A percentile compares a stretch with the other conserved stretches of the same genome.
Conservation (phyloP, 2,888 invertebrate genomes). For the Xestia ashworthii region DNA sequence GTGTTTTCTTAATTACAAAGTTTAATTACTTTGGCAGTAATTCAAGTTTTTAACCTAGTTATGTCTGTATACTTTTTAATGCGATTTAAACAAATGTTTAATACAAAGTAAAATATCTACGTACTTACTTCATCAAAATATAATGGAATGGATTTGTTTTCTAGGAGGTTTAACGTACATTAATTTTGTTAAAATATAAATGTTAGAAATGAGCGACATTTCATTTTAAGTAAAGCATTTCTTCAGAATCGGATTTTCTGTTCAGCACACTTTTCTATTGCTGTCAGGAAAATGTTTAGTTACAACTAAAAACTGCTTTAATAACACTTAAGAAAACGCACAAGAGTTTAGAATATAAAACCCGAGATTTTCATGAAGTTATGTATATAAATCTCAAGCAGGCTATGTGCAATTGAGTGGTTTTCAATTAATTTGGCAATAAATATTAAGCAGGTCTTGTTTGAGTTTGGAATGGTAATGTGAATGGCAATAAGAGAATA, state of each 20-base stretch:
- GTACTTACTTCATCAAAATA: neutral
- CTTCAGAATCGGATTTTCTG: neutral
- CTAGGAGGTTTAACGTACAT: neutral
- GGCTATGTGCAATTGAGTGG: neutral
- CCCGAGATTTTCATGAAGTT: neutral
- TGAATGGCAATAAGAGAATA: neutral
- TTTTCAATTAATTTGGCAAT: neutral
- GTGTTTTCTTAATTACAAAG: slow-evolving; percentile 30
- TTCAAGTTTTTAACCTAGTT: slow-evolving; percentile 35
- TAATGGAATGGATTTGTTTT: neutral
- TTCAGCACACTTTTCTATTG: slow-evolving; percentile 9
- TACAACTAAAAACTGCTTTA: slow-evolving; percentile 1
- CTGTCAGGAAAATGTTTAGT: neutral
- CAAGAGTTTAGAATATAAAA: neutral
- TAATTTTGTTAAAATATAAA: neutral
- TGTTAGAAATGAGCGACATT: neutral
- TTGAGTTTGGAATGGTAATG: neutral
- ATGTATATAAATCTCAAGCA: neutral
- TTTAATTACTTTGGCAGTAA: slow-evolving; percentile 36
- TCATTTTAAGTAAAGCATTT: neutral
- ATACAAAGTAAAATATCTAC: neutral
- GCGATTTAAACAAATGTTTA: neutral
- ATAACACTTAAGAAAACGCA: slow-evolving; percentile 8
- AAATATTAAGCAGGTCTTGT: neutral
- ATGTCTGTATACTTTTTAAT: neutral